A percentile compares a stretch with the other conserved stretches of the same genome.
Conservation (phyloP, 1,140 invertebrate species). For the Prorops nasuta region DNA sequence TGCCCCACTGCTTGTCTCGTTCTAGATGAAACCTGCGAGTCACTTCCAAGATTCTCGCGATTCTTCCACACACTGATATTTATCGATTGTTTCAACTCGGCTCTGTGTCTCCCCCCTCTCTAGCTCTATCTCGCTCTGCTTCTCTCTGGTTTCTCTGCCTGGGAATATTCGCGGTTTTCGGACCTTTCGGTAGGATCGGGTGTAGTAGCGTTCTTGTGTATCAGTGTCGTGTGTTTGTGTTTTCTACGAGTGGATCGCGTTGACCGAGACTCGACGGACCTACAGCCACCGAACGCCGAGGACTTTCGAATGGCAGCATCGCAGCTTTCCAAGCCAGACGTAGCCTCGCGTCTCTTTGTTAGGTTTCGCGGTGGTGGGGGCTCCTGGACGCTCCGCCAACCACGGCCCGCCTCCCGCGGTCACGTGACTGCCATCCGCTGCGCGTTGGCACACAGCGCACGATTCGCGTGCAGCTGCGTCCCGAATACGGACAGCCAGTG, state of each 20-base stretch:
- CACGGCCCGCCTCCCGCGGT: not conserved
- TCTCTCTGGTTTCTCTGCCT: not conserved
- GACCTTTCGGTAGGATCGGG: not conserved
- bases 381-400: not conserved
- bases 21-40: no score
- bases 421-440: constrained; percentile 19
- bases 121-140: not conserved
- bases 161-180: not conserved
- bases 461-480: constrained; percentile 28
- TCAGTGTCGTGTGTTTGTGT: no score
- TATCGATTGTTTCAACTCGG: not conserved
- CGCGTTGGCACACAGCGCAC: constrained; percentile 21
- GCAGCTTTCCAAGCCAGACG: constrained; percentile 17
- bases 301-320: constrained; percentile 44
- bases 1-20: not conserved
- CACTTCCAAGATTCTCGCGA: no score
- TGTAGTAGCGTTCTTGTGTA: not conserved
- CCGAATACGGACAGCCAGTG: constrained; percentile 27
- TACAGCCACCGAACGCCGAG: constrained; percentile 36
- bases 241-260: not conserved
- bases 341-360: constrained; percentile 48
- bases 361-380: constrained; percentile 13
- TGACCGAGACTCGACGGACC: constrained; percentile 19
- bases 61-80: not conserved
- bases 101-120: not conserved